Evolutionary conservation across 2,888 invertebrate species (phyloP), one percentile per base, ranked within the genome.

Genomic region (Hyles lineata): DNA sequence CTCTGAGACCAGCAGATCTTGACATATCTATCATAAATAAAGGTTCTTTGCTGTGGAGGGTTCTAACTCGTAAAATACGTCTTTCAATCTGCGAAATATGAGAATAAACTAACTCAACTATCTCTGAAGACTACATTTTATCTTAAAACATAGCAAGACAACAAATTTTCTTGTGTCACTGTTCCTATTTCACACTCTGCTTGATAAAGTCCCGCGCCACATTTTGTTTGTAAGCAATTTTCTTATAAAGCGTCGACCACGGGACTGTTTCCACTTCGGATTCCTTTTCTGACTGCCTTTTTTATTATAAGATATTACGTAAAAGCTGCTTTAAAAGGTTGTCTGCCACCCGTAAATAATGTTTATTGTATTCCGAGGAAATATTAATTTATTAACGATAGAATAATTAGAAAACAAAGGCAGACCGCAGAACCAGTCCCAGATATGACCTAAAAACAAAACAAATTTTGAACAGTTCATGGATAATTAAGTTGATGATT

Each of bases 191-290:
- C 74, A 73, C 76, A 81, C 74, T 72, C 73, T 67, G 76, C 73
- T 75, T 73, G 60, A 72, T 69, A 67, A 59, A 52, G 73, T 74
- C 75, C 71, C 78, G 70, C 58, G 63, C 72, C 74, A 63, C 73
- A 73, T 73, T 72, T 72, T 78, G 76, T 77, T 76, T 75, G 77
- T 77, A 79, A 84, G 84, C 84, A 77, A 79, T 83, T 79, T 67
- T 50, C 50, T 67, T 67, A 50, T 50, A 67, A 67, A 67, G 23
- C 67, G 67, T 1, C 43, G 67, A 50, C 67, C 67, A 67, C 67
- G 23, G 43, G 63, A 62, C 63, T 21, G 67, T 50, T 67, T 67
- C 67, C 43, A 67, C 67, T 67, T 23, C 23, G 43, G 50, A 67
- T 67, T 67, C 17, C 50, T 50, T 67, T 35, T 50, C 50, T 23